These are phyloP conservation scores for Fissipunctia ypsillon DNA, from an alignment of 2,888 invertebrate species.

Conservation along the genomic window DNA sequence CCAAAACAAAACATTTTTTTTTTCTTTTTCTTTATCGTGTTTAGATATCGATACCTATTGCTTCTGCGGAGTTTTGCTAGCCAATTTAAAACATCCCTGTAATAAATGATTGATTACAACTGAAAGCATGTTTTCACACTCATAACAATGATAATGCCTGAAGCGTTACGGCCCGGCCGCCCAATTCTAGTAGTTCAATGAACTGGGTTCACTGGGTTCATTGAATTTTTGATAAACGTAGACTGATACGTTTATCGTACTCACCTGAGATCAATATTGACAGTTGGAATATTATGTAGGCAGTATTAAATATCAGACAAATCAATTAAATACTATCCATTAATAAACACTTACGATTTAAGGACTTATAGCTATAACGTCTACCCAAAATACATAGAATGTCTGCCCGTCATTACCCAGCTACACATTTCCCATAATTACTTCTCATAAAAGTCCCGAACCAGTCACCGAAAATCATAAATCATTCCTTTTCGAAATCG, in stretches of 20 bases:
- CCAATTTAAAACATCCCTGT: too few species aligned
- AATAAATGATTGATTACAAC: slow-evolving; percentile 30
- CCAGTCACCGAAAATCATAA: slow-evolving; percentile 44
- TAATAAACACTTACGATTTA: neutral
- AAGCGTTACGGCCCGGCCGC: neutral
- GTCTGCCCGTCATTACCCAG: slow-evolving; percentile 4
- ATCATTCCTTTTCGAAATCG: slow-evolving; percentile 50
- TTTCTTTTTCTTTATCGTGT: too few species aligned
- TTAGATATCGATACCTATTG: too few species aligned
- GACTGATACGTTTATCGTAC: neutral
- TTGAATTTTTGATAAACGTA: too few species aligned
- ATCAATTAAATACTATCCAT: slow-evolving; percentile 5
- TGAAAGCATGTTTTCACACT: slow-evolving; percentile 26
- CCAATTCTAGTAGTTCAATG: slow-evolving; percentile 22
- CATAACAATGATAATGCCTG: slow-evolving; percentile 14
- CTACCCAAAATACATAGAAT: neutral
- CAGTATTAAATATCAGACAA: neutral
- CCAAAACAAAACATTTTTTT: too few species aligned
- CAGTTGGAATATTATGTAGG: neutral
- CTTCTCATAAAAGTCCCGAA: slow-evolving; percentile 26
- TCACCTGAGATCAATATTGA: slow-evolving; percentile 38
- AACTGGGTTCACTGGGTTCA: too few species aligned
- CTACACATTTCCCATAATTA: slow-evolving; percentile 24
- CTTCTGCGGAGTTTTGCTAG: too few species aligned
- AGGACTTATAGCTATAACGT: slow-evolving; percentile 11